Evolutionary conservation across 37 sponge, comb jelly and placozoan species (phyloP).

Genomic region (Aphrocallistes beatrix): DNA sequence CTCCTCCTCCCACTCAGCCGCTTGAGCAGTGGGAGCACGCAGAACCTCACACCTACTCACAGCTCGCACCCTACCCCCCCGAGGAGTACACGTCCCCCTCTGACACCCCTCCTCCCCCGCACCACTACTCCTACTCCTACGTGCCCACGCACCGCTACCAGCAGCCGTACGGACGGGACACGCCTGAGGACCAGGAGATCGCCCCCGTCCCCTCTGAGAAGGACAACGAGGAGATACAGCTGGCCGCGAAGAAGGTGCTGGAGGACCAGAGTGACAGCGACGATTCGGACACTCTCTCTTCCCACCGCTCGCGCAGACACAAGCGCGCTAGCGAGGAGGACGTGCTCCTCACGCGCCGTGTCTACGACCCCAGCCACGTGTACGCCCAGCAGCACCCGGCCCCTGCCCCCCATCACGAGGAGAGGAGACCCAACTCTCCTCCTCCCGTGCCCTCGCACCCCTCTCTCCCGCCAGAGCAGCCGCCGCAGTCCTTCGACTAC

Average conservation of each 20-base stretch:
- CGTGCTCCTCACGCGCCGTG: background rate
- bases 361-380: background rate
- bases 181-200: background rate
- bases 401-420: background rate
- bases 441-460: background rate
- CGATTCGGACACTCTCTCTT: background rate
- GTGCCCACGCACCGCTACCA: conserved; percentile 15
- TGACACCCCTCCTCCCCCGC: background rate
- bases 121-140: background rate
- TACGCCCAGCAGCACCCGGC: background rate
- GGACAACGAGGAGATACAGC: background rate
- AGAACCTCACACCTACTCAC: background rate
- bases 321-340: background rate
- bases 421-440: background rate
- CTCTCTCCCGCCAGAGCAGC: background rate
- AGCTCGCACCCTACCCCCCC: too few relatives aligned
- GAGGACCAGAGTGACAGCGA: background rate
- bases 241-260: background rate
- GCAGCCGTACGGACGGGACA: conserved; percentile 10
- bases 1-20: background rate
- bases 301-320: background rate
- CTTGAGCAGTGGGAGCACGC: background rate
- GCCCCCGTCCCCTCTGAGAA: background rate
- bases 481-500: conserved; percentile 6
- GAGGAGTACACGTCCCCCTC: background rate